These are phyloP conservation scores for Cactoblastis cactorum DNA, from an alignment of 2,888 invertebrate species.

Conservation along the genomic window DNA sequence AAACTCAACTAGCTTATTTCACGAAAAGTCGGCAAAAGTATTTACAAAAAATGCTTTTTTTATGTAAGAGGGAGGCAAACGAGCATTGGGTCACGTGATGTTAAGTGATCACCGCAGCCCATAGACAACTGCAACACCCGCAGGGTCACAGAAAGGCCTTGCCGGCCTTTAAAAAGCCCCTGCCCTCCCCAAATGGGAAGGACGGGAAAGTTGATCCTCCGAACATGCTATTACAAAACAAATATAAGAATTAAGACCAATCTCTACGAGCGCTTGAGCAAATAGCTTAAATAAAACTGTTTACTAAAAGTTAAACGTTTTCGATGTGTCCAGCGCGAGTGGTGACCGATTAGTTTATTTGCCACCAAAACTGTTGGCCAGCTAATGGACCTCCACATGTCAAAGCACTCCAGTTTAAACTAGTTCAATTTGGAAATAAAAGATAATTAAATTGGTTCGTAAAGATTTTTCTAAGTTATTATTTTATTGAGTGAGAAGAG, in stretches of 20 bases:
- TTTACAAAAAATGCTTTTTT: too few species aligned
- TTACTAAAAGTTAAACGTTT: constrained; percentile 25
- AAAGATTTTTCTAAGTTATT: background rate
- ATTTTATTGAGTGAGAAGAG: background rate
- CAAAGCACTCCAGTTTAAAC: background rate
- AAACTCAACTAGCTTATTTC: too few species aligned
- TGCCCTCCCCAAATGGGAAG: too few species aligned
- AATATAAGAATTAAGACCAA: background rate
- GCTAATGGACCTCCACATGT: background rate
- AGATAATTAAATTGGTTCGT: background rate
- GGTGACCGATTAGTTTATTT: constrained; percentile 21
- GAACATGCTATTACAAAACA: too few species aligned
- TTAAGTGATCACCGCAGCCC: too few species aligned
- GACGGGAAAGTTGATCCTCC: too few species aligned
- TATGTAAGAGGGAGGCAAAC: too few species aligned
- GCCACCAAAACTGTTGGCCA: constrained; percentile 17
- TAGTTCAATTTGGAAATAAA: background rate
- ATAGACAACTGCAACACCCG: too few species aligned
- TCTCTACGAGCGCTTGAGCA: background rate
- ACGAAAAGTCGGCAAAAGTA: too few species aligned
- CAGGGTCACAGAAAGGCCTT: too few species aligned
- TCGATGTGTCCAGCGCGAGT: constrained; percentile 14
- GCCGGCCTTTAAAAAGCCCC: too few species aligned
- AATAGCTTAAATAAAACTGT: constrained; percentile 5
- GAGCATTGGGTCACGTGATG: too few species aligned